Evolutionary conservation across 1,140 invertebrate genomes (phyloP).

Genomic region (Polypedilum vanderplanki): DNA sequence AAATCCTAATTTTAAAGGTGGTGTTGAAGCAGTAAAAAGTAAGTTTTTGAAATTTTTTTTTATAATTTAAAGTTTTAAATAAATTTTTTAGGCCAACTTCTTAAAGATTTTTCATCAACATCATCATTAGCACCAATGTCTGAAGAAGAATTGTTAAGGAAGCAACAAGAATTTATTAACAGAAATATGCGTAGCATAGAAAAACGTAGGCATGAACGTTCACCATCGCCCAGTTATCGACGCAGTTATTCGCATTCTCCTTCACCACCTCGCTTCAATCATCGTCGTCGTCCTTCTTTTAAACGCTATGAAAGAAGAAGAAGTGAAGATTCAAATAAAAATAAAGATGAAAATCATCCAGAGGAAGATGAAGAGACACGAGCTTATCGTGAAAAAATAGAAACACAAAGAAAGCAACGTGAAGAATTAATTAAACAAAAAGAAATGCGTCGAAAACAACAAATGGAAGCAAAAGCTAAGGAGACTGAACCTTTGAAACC

Average conservation of each 20-base stretch:
- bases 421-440: conserved; percentile 55
- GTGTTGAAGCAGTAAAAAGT: conserved; percentile 42
- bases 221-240: conserved; percentile 35
- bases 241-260: conserved; percentile 33
- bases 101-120: conserved; percentile 40
- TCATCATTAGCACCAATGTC: conserved; percentile 39
- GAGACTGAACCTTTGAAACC: conserved; percentile 39
- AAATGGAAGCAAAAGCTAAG: conserved; percentile 44
- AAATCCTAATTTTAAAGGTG: conserved; percentile 44
- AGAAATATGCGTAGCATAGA: conserved; percentile 43
- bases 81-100: conserved; percentile 38
- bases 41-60: conserved; percentile 5
- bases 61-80: not conserved
- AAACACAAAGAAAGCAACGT: conserved; percentile 55
- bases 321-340: not conserved
- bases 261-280: not conserved
- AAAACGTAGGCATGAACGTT: conserved; percentile 40
- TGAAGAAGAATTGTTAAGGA: conserved; percentile 41
- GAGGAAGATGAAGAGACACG: conserved; percentile 56
- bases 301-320: not conserved
- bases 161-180: conserved; percentile 44
- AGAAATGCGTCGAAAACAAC: conserved; percentile 53
- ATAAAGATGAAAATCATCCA: conserved; percentile 33
- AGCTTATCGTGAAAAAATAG: conserved; percentile 56
- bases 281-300: not conserved